Evolutionary conservation across 2,888 invertebrate species (phyloP).

Genomic region (Watsonalla binaria): DNA sequence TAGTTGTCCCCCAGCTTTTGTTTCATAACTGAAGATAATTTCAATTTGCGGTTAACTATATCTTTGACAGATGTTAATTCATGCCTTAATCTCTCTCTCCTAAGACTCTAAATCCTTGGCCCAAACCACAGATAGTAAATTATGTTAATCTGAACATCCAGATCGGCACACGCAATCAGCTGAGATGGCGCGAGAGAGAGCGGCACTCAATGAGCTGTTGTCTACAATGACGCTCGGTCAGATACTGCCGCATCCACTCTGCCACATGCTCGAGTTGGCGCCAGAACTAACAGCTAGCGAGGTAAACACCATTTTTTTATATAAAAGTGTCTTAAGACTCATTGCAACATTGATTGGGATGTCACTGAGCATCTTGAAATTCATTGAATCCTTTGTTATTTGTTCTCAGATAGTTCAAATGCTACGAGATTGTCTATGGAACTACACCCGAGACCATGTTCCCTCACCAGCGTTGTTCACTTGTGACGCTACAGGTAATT

Average conservation of each 20-base stretch:
- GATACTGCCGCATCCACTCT: constrained; percentile 89
- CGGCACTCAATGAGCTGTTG: constrained; percentile 80
- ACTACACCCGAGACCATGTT: constrained; percentile 92
- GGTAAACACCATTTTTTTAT: constrained; percentile 48
- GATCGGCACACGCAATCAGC: constrained; percentile 51
- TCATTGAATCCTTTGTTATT: background rate
- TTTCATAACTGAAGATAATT: too few species aligned
- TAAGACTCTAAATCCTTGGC: too few species aligned
- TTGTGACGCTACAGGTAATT: constrained; percentile 79
- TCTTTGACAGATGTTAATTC: too few species aligned
- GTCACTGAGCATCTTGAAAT: background rate
- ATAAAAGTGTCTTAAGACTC: background rate
- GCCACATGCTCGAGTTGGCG: constrained; percentile 86
- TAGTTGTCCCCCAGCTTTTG: too few species aligned
- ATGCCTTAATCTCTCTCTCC: too few species aligned
- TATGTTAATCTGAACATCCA: constrained; percentile 33
- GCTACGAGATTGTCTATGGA: constrained; percentile 92
- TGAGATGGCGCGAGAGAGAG: constrained; percentile 56
- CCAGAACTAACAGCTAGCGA: constrained; percentile 86
- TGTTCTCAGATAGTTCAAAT: constrained; percentile 84
- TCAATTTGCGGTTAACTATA: too few species aligned
- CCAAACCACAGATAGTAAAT: constrained; percentile 40
- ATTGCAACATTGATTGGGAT: background rate
- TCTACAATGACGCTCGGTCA: constrained; percentile 91
- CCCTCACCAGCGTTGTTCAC: constrained; percentile 90